Evolutionary conservation across 1,140 invertebrate genomes (phyloP).

Genomic region (Adelges cooleyi): DNA sequence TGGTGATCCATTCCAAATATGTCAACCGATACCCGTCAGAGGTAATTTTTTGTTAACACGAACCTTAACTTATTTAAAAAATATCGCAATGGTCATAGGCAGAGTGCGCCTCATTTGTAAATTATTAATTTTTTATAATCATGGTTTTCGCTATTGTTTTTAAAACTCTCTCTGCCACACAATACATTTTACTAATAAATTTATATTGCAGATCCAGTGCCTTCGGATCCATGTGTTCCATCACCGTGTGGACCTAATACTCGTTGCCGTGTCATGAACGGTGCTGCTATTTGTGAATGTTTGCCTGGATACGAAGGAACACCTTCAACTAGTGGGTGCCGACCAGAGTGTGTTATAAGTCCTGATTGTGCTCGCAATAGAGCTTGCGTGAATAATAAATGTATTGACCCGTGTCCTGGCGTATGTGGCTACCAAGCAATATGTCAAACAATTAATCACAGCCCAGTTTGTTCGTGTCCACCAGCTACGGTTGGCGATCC

Average conservation of each 20-base stretch:
- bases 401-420: constrained; percentile 59
- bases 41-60: constrained; percentile 14
- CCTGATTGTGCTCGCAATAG: constrained; percentile 59
- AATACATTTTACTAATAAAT: neutral
- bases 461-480: constrained; percentile 66
- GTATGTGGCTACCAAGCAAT: constrained; percentile 55
- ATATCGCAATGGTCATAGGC: too few relatives aligned
- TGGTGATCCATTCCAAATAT: constrained; percentile 49
- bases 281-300: constrained; percentile 58
- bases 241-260: constrained; percentile 64
- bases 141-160: too few relatives aligned
- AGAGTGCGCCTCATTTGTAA: too few relatives aligned
- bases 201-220: neutral
- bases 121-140: too few relatives aligned
- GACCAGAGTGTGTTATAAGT: constrained; percentile 62
- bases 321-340: constrained; percentile 47
- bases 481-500: constrained; percentile 59
- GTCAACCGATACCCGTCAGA: constrained; percentile 36
- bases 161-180: too few relatives aligned
- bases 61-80: too few relatives aligned
- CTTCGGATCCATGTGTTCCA: constrained; percentile 50
- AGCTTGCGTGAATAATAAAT: constrained; percentile 60
- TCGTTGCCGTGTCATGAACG: constrained; percentile 46
- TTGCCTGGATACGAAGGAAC: constrained; percentile 51
- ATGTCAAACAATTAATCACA: constrained; percentile 64